phyloP scores from a whole-genome alignment of 2,888 invertebrate species.

The Palloptera scutellata region DNA sequence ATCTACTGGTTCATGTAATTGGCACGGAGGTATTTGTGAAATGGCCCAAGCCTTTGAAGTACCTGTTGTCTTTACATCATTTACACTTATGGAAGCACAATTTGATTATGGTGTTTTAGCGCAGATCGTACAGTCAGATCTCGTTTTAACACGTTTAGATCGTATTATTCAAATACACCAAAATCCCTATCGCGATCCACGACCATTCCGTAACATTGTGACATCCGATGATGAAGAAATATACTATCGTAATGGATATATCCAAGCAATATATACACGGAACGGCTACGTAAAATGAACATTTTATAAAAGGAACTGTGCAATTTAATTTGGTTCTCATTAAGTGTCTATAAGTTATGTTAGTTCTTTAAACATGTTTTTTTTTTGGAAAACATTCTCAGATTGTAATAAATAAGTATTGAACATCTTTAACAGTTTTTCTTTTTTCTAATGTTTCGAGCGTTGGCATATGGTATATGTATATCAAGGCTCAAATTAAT shows the following conservation, averaged over 20 bases:
- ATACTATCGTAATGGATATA: slow-evolving; percentile 53
- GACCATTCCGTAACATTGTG: slow-evolving; percentile 50
- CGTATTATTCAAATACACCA: slow-evolving; percentile 41
- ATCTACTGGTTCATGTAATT: slow-evolving; percentile 27
- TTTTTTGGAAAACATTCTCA: neutral
- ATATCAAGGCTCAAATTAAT: no score
- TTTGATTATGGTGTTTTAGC: slow-evolving; percentile 47
- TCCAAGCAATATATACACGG: slow-evolving; percentile 46
- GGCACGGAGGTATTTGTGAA: slow-evolving; percentile 42
- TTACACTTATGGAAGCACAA: slow-evolving; percentile 45
- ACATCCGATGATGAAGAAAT: slow-evolving; percentile 45
- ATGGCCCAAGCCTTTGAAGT: slow-evolving; percentile 45
- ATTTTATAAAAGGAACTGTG: slow-evolving; percentile 1
- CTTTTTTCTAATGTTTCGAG: no score
- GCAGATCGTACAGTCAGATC: slow-evolving; percentile 28
- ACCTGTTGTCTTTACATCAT: slow-evolving; percentile 56
- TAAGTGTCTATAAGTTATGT: slow-evolving; percentile 27
- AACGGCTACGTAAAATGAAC: neutral
- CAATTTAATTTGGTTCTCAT: slow-evolving; percentile 31
- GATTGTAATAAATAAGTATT: no score
- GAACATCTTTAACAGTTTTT: no score
- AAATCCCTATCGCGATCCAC: slow-evolving; percentile 54
- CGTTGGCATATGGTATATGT: no score
- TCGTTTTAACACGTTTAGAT: slow-evolving; percentile 37
- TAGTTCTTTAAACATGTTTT: neutral